Conservation (phyloP, 1,140 invertebrate genomes). For the Lepidurus couesii region DNA sequence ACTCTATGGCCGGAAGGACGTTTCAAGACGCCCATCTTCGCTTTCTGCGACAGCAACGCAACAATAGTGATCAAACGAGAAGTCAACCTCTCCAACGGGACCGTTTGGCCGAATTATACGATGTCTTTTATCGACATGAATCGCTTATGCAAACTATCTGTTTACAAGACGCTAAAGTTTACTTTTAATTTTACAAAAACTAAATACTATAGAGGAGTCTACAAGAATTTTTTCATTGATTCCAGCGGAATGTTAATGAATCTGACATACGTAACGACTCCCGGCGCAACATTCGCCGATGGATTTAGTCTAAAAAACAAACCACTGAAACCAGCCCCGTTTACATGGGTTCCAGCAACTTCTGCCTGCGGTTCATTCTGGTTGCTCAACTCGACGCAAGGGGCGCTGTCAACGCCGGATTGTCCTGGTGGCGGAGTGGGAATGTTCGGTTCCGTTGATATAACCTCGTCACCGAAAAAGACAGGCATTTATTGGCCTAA, state of each 20-base stretch:
- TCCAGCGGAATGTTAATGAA: background rate
- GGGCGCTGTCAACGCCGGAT: background rate
- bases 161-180: background rate
- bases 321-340: background rate
- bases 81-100: background rate
- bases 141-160: background rate
- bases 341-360: background rate
- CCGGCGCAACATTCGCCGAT: background rate
- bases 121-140: background rate
- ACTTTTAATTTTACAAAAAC: background rate
- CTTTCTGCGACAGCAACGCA: background rate
- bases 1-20: background rate
- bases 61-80: background rate
- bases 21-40: background rate
- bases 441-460: background rate
- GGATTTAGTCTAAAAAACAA: background rate
- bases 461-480: background rate
- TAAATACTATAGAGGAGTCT: background rate
- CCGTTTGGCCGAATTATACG: background rate
- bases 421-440: background rate
- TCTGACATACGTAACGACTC: background rate
- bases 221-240: background rate
- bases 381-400: background rate
- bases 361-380: background rate
- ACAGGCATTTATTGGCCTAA: background rate